Percentiles rank a stretch among this genome's conserved stretches.
These are phyloP conservation scores for Tenrec ecaudatus DNA, from an alignment of 2,113 vertebrate species.

Conservation along the genomic window DNA sequence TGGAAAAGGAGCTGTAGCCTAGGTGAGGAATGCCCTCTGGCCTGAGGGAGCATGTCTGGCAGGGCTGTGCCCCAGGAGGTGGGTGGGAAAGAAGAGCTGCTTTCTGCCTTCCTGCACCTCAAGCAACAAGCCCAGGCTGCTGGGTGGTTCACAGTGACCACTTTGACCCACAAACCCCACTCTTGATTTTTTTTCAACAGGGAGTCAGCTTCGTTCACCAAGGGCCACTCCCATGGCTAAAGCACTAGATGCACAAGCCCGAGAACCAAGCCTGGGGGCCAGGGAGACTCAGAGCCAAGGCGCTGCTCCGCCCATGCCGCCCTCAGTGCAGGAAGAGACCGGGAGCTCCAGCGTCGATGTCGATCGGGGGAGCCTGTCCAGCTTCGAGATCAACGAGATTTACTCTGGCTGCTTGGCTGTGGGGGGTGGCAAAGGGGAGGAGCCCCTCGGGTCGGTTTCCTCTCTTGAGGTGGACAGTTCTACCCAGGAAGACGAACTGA, in stretches of 20 bases:
- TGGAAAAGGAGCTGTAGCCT: constrained; percentile 6
- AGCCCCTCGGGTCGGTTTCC: neutral
- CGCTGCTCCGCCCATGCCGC: neutral
- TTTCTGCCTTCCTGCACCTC: neutral
- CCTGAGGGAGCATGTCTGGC: neutral
- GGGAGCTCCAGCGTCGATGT: constrained; percentile 56
- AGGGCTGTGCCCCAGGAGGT: neutral
- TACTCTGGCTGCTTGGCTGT: constrained; percentile 78
- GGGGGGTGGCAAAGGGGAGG: constrained; percentile 34
- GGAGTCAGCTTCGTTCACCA: constrained; percentile 64
- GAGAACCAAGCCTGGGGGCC: neutral
- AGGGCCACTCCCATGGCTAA: neutral
- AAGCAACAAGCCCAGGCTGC: neutral
- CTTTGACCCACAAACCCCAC: neutral
- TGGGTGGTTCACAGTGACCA: neutral
- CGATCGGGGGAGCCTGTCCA: constrained; percentile 80
- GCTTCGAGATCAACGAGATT: constrained; percentile 87
- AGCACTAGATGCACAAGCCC: neutral
- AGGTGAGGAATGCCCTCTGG: neutral
- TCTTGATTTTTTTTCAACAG: constrained; percentile 54
- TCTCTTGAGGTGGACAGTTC: neutral
- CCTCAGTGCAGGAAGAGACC: neutral
- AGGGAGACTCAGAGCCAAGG: neutral
- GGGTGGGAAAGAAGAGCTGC: neutral
- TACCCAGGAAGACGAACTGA: constrained; percentile 40